These are phyloP conservation scores for Nasonia longicornis DNA, from an alignment of 1,140 invertebrate species.

Conservation along the genomic window DNA sequence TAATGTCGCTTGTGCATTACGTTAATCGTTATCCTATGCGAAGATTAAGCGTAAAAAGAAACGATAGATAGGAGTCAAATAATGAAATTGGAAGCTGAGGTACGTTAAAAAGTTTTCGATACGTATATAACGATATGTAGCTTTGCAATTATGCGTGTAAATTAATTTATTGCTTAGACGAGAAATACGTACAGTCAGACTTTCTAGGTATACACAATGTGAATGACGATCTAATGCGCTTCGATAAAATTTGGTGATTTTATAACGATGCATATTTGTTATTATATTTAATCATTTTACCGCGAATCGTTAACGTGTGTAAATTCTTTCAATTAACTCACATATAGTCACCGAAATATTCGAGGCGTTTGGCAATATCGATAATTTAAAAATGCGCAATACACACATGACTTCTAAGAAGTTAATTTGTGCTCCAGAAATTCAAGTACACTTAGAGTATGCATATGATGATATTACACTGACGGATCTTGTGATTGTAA, in stretches of 20 bases:
- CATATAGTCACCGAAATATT: background rate
- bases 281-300: background rate
- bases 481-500: background rate
- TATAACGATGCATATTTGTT: background rate
- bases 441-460: background rate
- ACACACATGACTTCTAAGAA: slow-evolving; percentile 5
- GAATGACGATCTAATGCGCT: background rate
- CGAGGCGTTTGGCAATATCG: background rate
- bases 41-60: background rate
- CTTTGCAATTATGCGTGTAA: background rate
- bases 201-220: background rate
- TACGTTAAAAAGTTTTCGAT: background rate
- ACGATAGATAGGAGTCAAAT: background rate
- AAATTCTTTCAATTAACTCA: background rate
- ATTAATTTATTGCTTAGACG: slow-evolving; percentile 8
- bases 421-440: background rate
- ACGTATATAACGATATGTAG: background rate
- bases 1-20: background rate
- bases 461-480: slow-evolving; percentile 6
- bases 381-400: background rate
- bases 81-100: background rate
- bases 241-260: background rate
- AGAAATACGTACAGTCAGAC: background rate
- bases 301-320: background rate
- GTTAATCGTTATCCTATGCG: background rate